Evolutionary conservation across 2,888 invertebrate species (phyloP), one percentile per base, ranked within the genome.

Genomic region (Spodoptera picta): DNA sequence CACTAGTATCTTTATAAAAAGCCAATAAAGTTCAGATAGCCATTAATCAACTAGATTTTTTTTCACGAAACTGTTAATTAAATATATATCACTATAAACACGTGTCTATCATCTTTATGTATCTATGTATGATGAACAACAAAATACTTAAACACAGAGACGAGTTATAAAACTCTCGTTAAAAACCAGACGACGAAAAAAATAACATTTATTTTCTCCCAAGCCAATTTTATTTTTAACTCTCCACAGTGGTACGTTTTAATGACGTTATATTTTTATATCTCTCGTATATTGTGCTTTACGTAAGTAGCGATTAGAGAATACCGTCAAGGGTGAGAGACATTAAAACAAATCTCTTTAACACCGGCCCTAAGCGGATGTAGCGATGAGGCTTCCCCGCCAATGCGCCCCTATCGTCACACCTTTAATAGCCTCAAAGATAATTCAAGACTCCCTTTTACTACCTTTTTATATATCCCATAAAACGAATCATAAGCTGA

Each of bases 301-400:
- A 64, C 61, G 57, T 71, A 65, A 61, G 56, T 57, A 62, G 65
- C 62, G 60, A 73, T 75, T 70, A 63, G 58, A 62, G 73, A 64
- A 62, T 53, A 73, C 70, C 60, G 76, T 69, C 77, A 75, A 78
- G 77, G 73, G 75, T 78, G 72, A 68, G 69, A 71, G 57, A 57
- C 54, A 74, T 79, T 78, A 75, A 79, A 65, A 70, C 59, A 75
- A n/a, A 82, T 81, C 77, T 77, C 68, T 75, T 79, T 75, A 83
- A 76, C 78, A 59, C 68, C 67, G 46, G 52, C 45, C 46, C 61
- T 84, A 81, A 84, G 77, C 83, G 83, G 85, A 87, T 84, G 71
- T 77, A 70, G 50, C 69, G 74, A 73, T 73, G 70, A 52, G 83
- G 83, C 79, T 84, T 84, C 83, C 57, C 65, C 46, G 54, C 44